phyloP scores from a whole-genome alignment of 2,888 invertebrate genomes.

The Mactromeris polynyma region DNA sequence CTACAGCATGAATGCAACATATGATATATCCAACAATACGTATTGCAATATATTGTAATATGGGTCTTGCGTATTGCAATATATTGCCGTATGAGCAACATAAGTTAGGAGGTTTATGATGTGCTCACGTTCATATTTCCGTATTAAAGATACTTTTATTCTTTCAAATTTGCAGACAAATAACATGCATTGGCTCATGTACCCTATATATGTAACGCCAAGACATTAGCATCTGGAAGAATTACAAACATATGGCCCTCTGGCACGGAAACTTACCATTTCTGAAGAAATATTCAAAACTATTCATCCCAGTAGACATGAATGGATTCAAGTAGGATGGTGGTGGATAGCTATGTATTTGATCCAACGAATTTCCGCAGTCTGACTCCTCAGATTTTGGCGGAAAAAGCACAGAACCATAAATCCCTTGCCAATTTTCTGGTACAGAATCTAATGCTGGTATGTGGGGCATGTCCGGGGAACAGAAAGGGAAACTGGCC shows the following conservation, averaged over 20 bases:
- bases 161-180: too few species aligned
- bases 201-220: too few species aligned
- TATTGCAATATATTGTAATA: too few species aligned
- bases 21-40: too few species aligned
- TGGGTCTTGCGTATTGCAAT: too few species aligned
- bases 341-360: not conserved
- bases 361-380: not conserved
- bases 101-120: too few species aligned
- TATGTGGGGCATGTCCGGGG: constrained; percentile 40
- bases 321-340: not conserved
- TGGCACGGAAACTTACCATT: not conserved
- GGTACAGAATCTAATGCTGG: constrained; percentile 35
- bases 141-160: too few species aligned
- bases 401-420: constrained; percentile 65
- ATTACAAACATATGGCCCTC: not conserved
- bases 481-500: constrained; percentile 65
- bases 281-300: constrained; percentile 11
- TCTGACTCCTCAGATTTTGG: constrained; percentile 31
- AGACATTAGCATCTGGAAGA: too few species aligned
- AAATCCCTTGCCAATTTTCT: constrained; percentile 58
- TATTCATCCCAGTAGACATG: not conserved
- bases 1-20: too few species aligned
- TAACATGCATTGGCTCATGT: too few species aligned
- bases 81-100: too few species aligned
- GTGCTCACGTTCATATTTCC: too few species aligned